phyloP scores from a whole-genome alignment of 2,888 invertebrate species.

The Leptogaster cylindrica region DNA sequence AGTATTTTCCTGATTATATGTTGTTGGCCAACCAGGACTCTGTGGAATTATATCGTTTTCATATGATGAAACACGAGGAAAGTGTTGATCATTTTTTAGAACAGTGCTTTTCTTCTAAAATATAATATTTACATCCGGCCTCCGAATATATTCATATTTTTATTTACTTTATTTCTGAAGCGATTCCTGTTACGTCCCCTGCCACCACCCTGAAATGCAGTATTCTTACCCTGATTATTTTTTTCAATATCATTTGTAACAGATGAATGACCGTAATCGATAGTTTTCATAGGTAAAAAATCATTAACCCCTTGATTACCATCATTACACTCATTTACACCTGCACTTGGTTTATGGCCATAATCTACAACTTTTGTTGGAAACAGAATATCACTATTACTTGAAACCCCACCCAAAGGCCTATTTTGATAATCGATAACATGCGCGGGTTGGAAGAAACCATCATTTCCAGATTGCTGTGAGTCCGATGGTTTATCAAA shows the following conservation, averaged over 20 bases:
- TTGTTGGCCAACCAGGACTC: slow-evolving; percentile 46
- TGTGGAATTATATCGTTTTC: slow-evolving; percentile 39
- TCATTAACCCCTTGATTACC: slow-evolving; percentile 52
- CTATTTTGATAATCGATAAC: slow-evolving; percentile 77
- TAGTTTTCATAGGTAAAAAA: slow-evolving; percentile 70
- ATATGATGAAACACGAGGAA: slow-evolving; percentile 10
- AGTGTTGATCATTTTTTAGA: not conserved
- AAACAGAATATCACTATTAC: slow-evolving; percentile 59
- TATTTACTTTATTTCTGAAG: slow-evolving; percentile 31
- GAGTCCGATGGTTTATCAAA: not conserved
- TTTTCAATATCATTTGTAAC: slow-evolving; percentile 31
- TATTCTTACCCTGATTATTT: not conserved
- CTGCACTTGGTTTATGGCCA: slow-evolving; percentile 67
- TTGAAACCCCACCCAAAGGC: slow-evolving; percentile 49
- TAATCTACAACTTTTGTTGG: slow-evolving; percentile 73
- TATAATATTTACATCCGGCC: slow-evolving; percentile 23
- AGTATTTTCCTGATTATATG: slow-evolving; percentile 35
- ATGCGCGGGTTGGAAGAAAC: slow-evolving; percentile 66
- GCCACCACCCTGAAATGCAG: slow-evolving; percentile 22
- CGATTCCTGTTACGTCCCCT: slow-evolving; percentile 23
- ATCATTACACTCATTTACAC: not conserved
- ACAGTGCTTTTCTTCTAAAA: slow-evolving; percentile 36
- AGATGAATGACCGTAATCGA: slow-evolving; percentile 73
- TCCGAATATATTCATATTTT: slow-evolving; percentile 29
- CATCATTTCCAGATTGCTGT: slow-evolving; percentile 57